Evolutionary conservation across 2,113 vertebrate species (phyloP), one percentile per base, ranked within the genome.

Genomic region (Balaeniceps rex): DNA sequence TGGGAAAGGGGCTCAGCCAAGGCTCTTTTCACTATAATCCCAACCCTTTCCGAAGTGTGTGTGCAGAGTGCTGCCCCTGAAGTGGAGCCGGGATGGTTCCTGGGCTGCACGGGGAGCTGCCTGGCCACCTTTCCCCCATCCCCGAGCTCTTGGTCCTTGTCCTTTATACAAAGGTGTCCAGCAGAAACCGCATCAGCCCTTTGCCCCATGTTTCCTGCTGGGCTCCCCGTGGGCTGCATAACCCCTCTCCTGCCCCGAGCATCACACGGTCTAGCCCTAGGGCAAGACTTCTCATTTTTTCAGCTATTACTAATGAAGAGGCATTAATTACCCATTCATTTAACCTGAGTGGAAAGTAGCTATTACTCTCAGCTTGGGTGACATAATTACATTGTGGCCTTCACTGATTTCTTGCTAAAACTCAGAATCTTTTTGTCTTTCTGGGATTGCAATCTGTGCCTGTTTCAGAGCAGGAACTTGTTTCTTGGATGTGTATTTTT

Each of bases 71-170:
- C 8, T 49, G n/a, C 22, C 63, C 49, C 58, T 49, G 25, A 7
- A 3, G 21, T 0, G 0, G 19, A 54, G 47, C 25, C 1, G 4
- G 26, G 70, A 29, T 0, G 0, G n/a, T 17, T 88, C 34, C 38
- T 4, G 8, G 34, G 40, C 26, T 36, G 31, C 8, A 1, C 5
- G 15, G 40, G 55, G 26, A 78, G 51, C 33, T 94, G 6, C 36
- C 12, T 52, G 15, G 29, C 34, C 31, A 12, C 33, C 52, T 72
- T 24, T 33, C 7, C 29, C 29, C 44, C 10, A 11, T 23, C 28
- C 28, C 34, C 6, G 38, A 57, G n/a, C 29, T 57, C 52, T 63
- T 2, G 5, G 26, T 38, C 74, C 21, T 1, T 83, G 38, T 36
- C 21, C 18, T n/a, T 51, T 13, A 0, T 16, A 34, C 64, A 51